Evolutionary conservation across 53 echinoderm and acorn worm genomes (phyloP).

Genomic region (Paracentrotus lividus): DNA sequence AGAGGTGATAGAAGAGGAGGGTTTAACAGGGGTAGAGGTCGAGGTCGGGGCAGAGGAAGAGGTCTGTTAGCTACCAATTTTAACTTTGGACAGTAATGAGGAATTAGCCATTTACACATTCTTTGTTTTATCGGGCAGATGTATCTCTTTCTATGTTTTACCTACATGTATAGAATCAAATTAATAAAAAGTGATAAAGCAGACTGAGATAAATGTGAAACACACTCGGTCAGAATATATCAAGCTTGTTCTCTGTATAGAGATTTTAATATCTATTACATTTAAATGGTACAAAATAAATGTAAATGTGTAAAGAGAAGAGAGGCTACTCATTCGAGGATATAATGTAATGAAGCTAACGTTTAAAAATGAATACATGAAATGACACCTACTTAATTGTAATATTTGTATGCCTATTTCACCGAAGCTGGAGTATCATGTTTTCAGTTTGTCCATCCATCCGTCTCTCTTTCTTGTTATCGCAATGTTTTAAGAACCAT

Average conservation of each 20-base stretch:
- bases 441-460: no score
- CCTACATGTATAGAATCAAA: not conserved
- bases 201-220: not conserved
- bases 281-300: not conserved
- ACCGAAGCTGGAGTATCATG: no score
- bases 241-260: not conserved
- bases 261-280: not conserved
- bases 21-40: not conserved
- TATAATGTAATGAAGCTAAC: no score
- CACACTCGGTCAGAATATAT: not conserved
- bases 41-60: slow-evolving; percentile 62
- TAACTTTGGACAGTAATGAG: slow-evolving; percentile 41
- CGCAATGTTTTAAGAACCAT: no score
- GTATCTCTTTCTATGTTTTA: not conserved
- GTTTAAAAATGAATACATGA: no score
- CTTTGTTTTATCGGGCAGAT: not conserved
- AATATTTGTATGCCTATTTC: no score
- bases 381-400: no score
- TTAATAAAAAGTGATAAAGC: not conserved
- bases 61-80: slow-evolving; percentile 61
- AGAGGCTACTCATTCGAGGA: not conserved
- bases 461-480: no score
- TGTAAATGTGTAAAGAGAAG: not conserved
- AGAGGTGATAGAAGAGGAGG: slow-evolving; percentile 35
- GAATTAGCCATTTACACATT: not conserved